These are phyloP conservation scores for Ceryle rudis DNA, from an alignment of 2,797 vertebrate genomes.

Conservation along the genomic window DNA sequence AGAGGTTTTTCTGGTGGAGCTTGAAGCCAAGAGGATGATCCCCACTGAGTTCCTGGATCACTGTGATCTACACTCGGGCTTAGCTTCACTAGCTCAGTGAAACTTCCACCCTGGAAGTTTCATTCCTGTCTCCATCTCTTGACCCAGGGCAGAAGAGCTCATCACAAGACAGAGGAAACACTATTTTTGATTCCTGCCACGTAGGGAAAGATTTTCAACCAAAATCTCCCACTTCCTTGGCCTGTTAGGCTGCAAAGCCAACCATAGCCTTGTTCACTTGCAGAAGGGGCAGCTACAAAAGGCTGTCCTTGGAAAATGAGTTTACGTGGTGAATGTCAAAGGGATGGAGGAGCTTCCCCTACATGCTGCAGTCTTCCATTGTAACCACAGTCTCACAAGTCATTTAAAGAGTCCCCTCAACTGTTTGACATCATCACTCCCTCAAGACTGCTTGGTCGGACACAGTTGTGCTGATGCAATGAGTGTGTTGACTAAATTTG, in stretches of 20 bases:
- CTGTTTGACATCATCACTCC: not conserved
- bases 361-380: not conserved
- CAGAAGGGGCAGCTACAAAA: not conserved
- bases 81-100: not conserved
- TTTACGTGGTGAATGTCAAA: rapidly evolving
- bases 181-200: not conserved
- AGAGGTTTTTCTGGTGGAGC: not conserved
- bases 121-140: not conserved
- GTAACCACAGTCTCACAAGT: not conserved
- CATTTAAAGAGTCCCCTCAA: not conserved
- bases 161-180: rapidly evolving
- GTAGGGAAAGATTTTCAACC: not conserved
- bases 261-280: not conserved
- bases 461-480: not conserved
- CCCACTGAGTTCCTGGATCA: rapidly evolving
- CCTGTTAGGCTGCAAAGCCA: not conserved
- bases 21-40: not conserved
- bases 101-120: not conserved
- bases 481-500: not conserved
- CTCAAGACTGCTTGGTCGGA: not conserved
- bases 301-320: not conserved
- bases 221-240: not conserved
- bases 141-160: not conserved
- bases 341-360: not conserved
- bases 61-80: not conserved